Conservation (phyloP, 1,140 invertebrate genomes). For the Hermatobates lingyangjiaoensis region DNA sequence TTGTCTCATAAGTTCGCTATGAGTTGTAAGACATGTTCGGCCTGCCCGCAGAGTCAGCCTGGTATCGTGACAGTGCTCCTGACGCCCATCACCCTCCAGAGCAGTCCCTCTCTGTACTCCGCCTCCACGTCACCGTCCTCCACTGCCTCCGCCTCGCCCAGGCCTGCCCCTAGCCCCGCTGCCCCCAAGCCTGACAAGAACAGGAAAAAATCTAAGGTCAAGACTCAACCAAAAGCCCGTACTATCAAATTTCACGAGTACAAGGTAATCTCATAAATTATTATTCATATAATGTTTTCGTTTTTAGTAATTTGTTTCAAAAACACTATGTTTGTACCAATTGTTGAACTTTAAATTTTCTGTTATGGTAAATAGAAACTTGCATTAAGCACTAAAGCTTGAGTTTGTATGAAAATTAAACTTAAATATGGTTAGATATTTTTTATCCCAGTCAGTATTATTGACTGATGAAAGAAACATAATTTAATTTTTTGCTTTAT, state of each 20-base stretch:
- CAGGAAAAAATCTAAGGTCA: conserved; percentile 71
- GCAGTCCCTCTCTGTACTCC: conserved; percentile 11
- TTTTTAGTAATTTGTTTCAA: not conserved
- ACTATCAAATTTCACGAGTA: conserved; percentile 97
- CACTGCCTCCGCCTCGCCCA: conserved; percentile 24
- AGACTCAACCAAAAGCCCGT: conserved; percentile 61
- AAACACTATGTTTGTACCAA: too few species aligned
- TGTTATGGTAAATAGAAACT: too few species aligned
- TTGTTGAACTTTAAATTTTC: too few species aligned
- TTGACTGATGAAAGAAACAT: too few species aligned
- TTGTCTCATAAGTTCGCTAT: too few species aligned
- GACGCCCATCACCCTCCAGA: conserved; percentile 7
- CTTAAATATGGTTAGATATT: too few species aligned
- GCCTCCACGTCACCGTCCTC: conserved; percentile 16
- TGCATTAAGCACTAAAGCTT: too few species aligned
- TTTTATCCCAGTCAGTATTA: too few species aligned
- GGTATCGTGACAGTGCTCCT: conserved; percentile 39
- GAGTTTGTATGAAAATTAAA: too few species aligned
- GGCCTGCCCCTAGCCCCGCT: conserved; percentile 30
- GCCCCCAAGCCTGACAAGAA: conserved; percentile 54
- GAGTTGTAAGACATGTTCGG: too few species aligned
- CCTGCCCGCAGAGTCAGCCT: conserved; percentile 37
- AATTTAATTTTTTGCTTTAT: too few species aligned
- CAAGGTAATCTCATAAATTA: conserved; percentile 34
- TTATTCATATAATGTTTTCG: not conserved